Evolutionary conservation across 2,888 invertebrate species (phyloP).

Genomic region (Heliconius erato): DNA sequence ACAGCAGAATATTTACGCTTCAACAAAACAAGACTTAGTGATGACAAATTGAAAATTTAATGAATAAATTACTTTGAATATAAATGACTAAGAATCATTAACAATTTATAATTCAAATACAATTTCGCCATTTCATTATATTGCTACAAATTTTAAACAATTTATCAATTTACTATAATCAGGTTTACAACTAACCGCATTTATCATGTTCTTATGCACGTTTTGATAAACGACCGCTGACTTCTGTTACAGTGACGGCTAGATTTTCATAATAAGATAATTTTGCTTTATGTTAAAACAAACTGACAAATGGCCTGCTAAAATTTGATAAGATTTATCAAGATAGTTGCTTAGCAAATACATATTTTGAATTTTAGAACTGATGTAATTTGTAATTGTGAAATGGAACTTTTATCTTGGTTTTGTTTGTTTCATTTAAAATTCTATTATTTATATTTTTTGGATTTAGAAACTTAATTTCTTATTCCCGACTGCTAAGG

Average conservation of each 20-base stretch:
- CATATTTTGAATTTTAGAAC: not conserved
- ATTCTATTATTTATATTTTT: no score
- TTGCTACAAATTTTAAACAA: constrained; percentile 6
- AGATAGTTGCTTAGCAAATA: constrained; percentile 21
- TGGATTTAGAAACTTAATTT: no score
- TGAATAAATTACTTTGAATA: not conserved
- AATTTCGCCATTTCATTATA: not conserved
- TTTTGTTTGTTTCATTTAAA: no score
- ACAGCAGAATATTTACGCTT: not conserved
- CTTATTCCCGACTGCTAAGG: no score
- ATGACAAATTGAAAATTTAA: not conserved
- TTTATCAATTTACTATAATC: constrained; percentile 28
- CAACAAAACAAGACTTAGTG: not conserved
- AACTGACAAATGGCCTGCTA: constrained; percentile 29
- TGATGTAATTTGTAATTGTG: not conserved
- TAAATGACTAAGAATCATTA: not conserved
- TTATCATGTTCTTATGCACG: constrained; percentile 26
- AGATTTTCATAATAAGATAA: not conserved
- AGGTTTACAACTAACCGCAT: constrained; percentile 15
- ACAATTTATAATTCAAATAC: not conserved
- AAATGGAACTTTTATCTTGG: not conserved
- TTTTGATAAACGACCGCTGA: constrained; percentile 24
- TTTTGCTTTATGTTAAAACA: not conserved
- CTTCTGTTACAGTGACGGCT: constrained; percentile 21
- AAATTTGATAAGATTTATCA: constrained; percentile 26